Conservation (phyloP, 2,113 vertebrate species). For the Chitala chitala region DNA sequence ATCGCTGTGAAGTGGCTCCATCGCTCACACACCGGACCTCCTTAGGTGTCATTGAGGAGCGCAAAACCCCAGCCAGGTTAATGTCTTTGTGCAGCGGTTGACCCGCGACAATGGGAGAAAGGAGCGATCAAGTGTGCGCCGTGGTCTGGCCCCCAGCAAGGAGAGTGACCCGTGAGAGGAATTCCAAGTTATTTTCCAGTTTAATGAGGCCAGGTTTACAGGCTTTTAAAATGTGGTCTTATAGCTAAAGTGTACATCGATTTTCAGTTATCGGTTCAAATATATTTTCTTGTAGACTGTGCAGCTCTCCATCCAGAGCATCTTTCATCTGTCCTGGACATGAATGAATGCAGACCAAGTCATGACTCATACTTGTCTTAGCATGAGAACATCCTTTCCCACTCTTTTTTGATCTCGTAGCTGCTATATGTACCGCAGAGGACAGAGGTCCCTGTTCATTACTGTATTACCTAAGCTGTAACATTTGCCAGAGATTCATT, state of each 20-base stretch:
- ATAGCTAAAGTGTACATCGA: conserved; percentile 50
- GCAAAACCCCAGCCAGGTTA: conserved; percentile 24
- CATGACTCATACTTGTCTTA: conserved; percentile 39
- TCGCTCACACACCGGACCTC: conserved; percentile 14
- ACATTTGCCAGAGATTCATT: conserved; percentile 16
- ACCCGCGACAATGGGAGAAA: conserved; percentile 6
- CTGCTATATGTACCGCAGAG: conserved; percentile 7
- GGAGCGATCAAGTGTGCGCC: conserved; percentile 9
- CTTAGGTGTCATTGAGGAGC: conserved; percentile 18
- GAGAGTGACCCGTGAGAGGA: conserved; percentile 26
- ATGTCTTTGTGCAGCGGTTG: conserved; percentile 9
- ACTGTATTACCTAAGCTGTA: neutral
- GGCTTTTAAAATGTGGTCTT: conserved; percentile 59
- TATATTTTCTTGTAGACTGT: conserved; percentile 26
- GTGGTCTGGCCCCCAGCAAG: conserved; percentile 5
- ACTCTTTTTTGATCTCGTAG: conserved; percentile 26
- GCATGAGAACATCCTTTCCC: conserved; percentile 40
- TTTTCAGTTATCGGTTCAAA: conserved; percentile 32
- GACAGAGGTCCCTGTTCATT: conserved; percentile 5
- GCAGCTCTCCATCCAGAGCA: conserved; percentile 31
- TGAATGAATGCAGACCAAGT: conserved; percentile 44
- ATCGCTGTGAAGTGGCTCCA: conserved; percentile 16
- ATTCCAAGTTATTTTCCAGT: conserved; percentile 50
- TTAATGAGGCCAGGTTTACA: conserved; percentile 51
- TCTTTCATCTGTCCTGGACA: conserved; percentile 34